phyloP scores from a whole-genome alignment of 2,113 vertebrate genomes.

The Vireo altiloquus region DNA sequence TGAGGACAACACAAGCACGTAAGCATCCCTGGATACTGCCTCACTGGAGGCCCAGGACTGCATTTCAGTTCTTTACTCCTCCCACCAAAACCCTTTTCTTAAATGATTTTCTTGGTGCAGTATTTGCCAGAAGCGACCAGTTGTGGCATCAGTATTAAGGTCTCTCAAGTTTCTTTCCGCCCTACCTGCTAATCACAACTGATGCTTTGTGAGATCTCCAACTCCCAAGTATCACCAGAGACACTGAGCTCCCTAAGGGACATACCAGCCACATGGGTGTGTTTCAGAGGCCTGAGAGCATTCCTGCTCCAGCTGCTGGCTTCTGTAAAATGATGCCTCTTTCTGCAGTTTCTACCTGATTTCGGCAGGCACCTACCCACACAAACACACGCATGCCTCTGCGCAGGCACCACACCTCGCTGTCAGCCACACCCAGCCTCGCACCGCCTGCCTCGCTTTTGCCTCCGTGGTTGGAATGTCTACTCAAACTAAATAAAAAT shows the following conservation, averaged over 20 bases:
- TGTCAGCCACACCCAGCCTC: background rate
- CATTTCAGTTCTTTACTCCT: background rate
- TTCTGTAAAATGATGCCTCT: background rate
- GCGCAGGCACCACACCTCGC: rapidly evolving
- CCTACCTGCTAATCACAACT: background rate
- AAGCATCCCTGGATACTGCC: background rate
- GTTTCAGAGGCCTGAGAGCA: background rate
- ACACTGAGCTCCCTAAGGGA: background rate
- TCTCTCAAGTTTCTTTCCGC: background rate
- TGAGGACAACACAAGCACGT: rapidly evolving
- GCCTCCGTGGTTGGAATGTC: background rate
- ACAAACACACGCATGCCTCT: background rate
- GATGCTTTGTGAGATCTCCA: background rate
- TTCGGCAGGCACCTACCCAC: background rate
- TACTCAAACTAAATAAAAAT: background rate
- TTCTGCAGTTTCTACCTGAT: background rate
- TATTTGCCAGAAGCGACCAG: background rate
- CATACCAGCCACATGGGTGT: background rate
- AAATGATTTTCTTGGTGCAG: background rate
- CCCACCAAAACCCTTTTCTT: background rate
- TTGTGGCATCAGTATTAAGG: background rate
- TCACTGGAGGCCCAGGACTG: background rate
- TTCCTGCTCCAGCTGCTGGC: background rate
- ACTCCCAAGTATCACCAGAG: background rate
- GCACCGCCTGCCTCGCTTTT: rapidly evolving